Base-by-base conservation (phyloP, 1,140 invertebrate species). In the Bombus turneri region DNA sequence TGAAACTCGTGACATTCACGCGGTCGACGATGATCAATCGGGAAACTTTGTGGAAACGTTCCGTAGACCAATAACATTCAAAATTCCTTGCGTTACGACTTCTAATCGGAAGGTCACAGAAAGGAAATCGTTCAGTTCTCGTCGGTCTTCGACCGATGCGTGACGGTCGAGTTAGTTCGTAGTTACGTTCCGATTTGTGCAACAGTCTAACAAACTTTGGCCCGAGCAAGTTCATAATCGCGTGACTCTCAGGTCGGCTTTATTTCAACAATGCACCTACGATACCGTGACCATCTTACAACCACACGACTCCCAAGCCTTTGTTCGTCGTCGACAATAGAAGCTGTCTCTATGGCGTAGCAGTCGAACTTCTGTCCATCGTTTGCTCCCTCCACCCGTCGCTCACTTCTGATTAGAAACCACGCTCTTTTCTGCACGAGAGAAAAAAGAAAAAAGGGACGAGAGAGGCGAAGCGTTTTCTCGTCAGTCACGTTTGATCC, bases 331-430 rank as follows among this genome's bases (percentile, higher is more conserved):
- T n/a, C 41, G n/a, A 74, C 72, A 43, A 41, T 74, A 18, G 34
- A 62, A n/a, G 28, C 9, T 10, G 39, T 5, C 25, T 53, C 47
- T 53, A 53, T 53, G 18, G 71, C 13, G 12, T 34, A 39, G 59
- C 57, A 39, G 47, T 71, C 41, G 66, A 57, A 34, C n/a, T 62
- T 37, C 4, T n/a, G 57, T 47, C 34, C 66, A 18, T 12, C 13
- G 79, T 72, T 72, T 31, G 18, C 43, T 37, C 12, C 25, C 28
- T 31, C 34, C 39, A 62, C 12, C 31, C 39, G 41, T 79, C 64
- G 77, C 64, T 69, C n/a, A 53, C 22, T 25, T 22, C n/a, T 37
- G 64, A 68, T 79, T 68, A 79, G 41, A 47, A 62, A 62, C 28
- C 28, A 12, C 28, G 59, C 12, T 62, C 31, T n/a, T 34, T n/a